phyloP scores from a whole-genome alignment of 2,113 vertebrate genomes.

The Forbesichthys papilliferus region DNA sequence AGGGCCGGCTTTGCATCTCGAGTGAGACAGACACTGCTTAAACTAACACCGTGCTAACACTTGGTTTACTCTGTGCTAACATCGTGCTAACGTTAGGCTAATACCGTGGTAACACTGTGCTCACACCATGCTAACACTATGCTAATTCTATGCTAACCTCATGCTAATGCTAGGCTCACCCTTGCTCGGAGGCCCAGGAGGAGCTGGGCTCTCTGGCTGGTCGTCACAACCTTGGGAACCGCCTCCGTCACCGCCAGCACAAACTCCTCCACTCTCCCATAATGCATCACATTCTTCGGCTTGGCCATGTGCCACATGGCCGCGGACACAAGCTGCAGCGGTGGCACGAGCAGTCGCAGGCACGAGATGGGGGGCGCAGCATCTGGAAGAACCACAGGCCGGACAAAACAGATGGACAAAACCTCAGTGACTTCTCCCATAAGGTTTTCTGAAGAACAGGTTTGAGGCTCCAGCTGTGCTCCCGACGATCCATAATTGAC shows the following conservation, averaged over 20 bases:
- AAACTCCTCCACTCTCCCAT: slow-evolving; percentile 76
- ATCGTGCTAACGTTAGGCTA: no score
- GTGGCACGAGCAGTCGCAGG: slow-evolving; percentile 66
- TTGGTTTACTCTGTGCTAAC: no score
- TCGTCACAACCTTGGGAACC: slow-evolving; percentile 76
- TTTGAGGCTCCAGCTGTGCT: no score
- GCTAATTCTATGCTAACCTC: not conserved
- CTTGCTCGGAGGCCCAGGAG: slow-evolving; percentile 80
- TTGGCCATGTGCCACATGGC: slow-evolving; percentile 77
- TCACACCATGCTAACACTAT: slow-evolving; percentile 65
- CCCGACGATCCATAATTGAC: no score
- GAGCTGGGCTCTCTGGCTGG: slow-evolving; percentile 78
- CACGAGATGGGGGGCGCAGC: slow-evolving; percentile 34
- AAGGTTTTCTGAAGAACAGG: no score
- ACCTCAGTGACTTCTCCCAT: no score
- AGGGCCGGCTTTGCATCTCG: not conserved
- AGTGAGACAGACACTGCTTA: not conserved
- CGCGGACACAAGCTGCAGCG: slow-evolving; percentile 73
- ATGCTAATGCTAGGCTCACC: slow-evolving; percentile 57
- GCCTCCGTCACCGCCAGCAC: slow-evolving; percentile 71
- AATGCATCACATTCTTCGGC: slow-evolving; percentile 67
- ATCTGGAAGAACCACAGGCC: slow-evolving; percentile 31
- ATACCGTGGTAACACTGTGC: not conserved
- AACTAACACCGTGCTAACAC: no score
- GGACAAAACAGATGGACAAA: no score